These are phyloP conservation scores for Sepioteuthis lessoniana DNA, from an alignment of 2,888 invertebrate genomes.

Conservation along the genomic window DNA sequence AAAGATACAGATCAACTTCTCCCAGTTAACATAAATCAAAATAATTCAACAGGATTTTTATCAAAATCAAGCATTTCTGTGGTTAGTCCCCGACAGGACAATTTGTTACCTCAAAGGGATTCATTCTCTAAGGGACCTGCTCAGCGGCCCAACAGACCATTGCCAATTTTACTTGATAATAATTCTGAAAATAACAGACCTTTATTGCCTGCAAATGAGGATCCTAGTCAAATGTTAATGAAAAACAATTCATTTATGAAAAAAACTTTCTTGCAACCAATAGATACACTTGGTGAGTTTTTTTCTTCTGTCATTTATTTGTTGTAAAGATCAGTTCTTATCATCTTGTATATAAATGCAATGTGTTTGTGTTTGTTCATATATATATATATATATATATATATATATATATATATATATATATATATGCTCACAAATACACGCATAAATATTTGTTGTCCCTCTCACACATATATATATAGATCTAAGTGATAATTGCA, in stretches of 20 bases:
- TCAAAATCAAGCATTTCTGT: not conserved
- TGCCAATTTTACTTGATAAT: not conserved
- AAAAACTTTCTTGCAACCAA: not conserved
- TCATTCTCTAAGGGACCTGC: not conserved
- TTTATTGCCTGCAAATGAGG: not conserved
- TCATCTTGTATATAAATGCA: not conserved
- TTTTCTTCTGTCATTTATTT: not conserved
- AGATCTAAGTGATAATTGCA: too few species aligned
- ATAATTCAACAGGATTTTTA: not conserved
- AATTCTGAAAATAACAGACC: not conserved
- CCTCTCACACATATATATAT: too few species aligned
- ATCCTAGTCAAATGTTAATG: not conserved
- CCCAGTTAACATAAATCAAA: not conserved
- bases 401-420: too few species aligned
- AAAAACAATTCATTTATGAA: not conserved
- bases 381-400: too few species aligned
- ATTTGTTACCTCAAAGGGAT: not conserved
- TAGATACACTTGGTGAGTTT: not conserved
- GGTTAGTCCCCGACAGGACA: not conserved
- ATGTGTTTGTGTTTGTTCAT: too few species aligned
- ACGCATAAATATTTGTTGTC: too few species aligned
- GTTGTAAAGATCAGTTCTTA: not conserved
- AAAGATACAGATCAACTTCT: not conserved
- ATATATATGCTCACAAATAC: too few species aligned
- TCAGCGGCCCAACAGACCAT: not conserved